Percentiles rank a stretch among this genome's conserved stretches.
phyloP scores from a whole-genome alignment of 2,113 vertebrate species.

The Phocoena phocoena region DNA sequence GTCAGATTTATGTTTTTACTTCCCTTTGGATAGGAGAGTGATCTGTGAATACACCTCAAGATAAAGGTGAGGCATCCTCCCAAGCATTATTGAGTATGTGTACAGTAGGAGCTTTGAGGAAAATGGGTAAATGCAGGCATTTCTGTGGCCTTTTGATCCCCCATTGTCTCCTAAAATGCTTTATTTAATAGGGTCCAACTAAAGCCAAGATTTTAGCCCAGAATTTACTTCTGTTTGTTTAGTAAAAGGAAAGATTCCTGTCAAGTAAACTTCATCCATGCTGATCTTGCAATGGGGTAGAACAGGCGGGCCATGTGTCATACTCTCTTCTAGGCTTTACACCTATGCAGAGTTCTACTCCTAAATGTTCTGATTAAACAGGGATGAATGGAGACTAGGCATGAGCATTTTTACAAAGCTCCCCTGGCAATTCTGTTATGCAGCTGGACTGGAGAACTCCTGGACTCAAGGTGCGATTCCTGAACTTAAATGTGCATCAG shows the following conservation, averaged over 20 bases:
- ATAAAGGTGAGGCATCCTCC: neutral
- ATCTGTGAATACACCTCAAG: neutral
- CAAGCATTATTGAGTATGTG: neutral
- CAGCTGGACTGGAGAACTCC: neutral
- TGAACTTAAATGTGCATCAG: neutral
- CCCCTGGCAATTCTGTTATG: neutral
- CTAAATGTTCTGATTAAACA: neutral
- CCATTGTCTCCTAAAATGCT: neutral
- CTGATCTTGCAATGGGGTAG: neutral
- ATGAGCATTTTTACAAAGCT: neutral
- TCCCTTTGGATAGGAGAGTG: neutral
- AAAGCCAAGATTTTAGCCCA: neutral
- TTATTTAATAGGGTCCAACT: neutral
- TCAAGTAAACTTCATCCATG: neutral
- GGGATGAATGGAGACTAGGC: neutral
- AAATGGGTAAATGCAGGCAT: neutral
- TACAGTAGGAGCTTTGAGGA: neutral
- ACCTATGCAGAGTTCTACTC: neutral
- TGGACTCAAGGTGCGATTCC: neutral
- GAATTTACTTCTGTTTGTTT: neutral
- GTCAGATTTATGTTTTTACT: neutral
- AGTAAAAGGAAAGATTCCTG: neutral
- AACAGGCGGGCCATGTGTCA: rapidly evolving
- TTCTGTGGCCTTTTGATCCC: neutral
- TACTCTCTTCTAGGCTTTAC: neutral